Percentiles rank a stretch among this genome's conserved stretches.
Evolutionary conservation across 92 coral and sea anemone species (phyloP).

Genomic region (Parazoanthus swiftii): DNA sequence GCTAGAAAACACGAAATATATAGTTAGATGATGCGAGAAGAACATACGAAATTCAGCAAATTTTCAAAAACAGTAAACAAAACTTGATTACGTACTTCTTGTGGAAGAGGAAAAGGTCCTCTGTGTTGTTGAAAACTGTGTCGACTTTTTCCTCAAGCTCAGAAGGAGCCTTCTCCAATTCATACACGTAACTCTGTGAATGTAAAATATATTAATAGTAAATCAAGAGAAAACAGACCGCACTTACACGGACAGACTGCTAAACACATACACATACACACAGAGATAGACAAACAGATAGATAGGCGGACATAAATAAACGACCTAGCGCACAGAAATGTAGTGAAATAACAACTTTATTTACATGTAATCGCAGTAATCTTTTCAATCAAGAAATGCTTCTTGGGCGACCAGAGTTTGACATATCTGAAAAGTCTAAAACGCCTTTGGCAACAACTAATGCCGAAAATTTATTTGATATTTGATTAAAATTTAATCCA

Average conservation of each 20-base stretch:
- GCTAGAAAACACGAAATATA: conserved; percentile 44
- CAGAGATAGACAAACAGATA: background rate
- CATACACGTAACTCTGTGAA: conserved; percentile 81
- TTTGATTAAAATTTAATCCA: no score
- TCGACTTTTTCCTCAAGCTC: conserved; percentile 71
- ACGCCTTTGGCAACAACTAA: no score
- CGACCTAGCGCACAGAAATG: background rate
- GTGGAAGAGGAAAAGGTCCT: conserved; percentile 89
- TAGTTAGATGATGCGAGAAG: background rate
- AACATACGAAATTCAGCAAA: background rate
- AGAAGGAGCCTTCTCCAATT: conserved; percentile 75
- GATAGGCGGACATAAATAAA: background rate
- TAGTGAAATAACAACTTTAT: no score
- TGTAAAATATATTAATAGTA: background rate
- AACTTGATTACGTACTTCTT: conserved; percentile 66
- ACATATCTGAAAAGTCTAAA: no score
- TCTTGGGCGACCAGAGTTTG: no score
- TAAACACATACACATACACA: background rate
- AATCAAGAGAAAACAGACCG: background rate
- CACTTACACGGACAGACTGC: background rate
- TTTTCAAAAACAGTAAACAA: background rate
- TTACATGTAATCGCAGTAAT: no score
- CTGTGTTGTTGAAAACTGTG: conserved; percentile 85
- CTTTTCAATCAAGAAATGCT: no score
- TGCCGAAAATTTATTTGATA: no score